Evolutionary conservation across 2,797 vertebrate species (phyloP).

Genomic region (Anguilla obscura): DNA sequence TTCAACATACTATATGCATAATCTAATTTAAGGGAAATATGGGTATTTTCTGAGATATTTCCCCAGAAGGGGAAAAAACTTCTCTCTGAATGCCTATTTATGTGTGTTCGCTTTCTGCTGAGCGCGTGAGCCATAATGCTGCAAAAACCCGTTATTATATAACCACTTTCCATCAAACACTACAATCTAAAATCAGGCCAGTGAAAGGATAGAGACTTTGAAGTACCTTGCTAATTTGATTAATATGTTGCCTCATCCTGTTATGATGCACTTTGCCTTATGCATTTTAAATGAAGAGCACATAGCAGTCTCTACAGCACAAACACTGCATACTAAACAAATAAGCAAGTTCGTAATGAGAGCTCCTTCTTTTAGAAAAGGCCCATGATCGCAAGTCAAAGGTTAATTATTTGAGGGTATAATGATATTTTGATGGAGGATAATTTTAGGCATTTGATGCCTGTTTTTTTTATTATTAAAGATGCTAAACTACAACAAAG

Average conservation of each 20-base stretch:
- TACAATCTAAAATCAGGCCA: constrained; percentile 75
- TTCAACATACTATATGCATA: not conserved
- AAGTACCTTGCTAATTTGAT: constrained; percentile 88
- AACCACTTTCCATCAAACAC: constrained; percentile 74
- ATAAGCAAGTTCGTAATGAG: constrained; percentile 46
- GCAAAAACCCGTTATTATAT: constrained; percentile 75
- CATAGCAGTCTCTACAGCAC: constrained; percentile 71
- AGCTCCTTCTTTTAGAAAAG: constrained; percentile 66
- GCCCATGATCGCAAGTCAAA: constrained; percentile 58
- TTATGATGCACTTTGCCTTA: constrained; percentile 85
- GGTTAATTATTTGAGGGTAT: constrained; percentile 61
- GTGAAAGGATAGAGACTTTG: constrained; percentile 76
- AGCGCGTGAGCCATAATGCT: constrained; percentile 70
- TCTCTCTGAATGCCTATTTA: constrained; percentile 7
- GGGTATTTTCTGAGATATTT: not conserved
- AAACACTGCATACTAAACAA: constrained; percentile 66
- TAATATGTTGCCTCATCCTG: constrained; percentile 81
- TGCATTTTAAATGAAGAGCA: constrained; percentile 78
- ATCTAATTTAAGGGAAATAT: not conserved
- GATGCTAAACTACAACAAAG: not conserved
- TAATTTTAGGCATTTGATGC: not conserved
- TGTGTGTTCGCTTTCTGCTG: constrained; percentile 59
- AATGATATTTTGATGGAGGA: constrained; percentile 58
- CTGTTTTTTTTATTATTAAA: not conserved
- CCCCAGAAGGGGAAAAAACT: too few species aligned